Percentiles rank a stretch among this genome's conserved stretches.
Conservation (phyloP, 2,888 invertebrate species). For the Geophilus truncorum region DNA sequence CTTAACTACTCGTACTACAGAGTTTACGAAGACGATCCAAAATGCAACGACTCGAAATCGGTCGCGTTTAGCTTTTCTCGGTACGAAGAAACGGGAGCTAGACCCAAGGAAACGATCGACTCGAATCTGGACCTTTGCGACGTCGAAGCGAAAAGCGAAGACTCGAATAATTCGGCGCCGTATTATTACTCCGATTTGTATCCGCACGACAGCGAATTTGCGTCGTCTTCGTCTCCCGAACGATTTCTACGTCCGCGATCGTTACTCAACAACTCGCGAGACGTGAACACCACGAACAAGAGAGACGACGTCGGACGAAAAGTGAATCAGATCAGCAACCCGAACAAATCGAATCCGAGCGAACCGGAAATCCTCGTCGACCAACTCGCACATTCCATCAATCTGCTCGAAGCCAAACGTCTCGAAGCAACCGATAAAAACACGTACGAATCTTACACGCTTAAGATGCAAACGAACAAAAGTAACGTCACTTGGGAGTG, state of each 20-base stretch:
- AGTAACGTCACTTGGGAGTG: slow-evolving; percentile 38
- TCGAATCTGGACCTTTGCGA: neutral
- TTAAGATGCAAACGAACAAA: neutral
- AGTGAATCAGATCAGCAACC: slow-evolving; percentile 40
- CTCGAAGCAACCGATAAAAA: slow-evolving; percentile 61
- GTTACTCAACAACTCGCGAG: slow-evolving; percentile 38
- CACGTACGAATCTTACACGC: slow-evolving; percentile 59
- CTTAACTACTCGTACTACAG: slow-evolving; percentile 38
- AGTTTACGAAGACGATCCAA: slow-evolving; percentile 38
- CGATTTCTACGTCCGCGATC: slow-evolving; percentile 34
- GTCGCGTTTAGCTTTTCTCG: no score
- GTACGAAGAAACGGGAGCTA: neutral
- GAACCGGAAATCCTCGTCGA: slow-evolving; percentile 28
- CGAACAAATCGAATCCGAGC: slow-evolving; percentile 28
- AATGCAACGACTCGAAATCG: slow-evolving; percentile 32
- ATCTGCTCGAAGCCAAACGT: slow-evolving; percentile 33
- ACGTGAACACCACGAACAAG: slow-evolving; percentile 37
- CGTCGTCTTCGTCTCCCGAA: neutral
- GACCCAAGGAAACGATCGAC: neutral
- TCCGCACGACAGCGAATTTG: slow-evolving; percentile 35
- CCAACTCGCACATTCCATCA: slow-evolving; percentile 36
- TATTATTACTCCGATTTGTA: slow-evolving; percentile 79
- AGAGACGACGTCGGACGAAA: slow-evolving; percentile 40
- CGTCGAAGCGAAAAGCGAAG: neutral
- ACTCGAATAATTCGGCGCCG: slow-evolving; percentile 55